Evolutionary conservation across 2,797 vertebrate genomes (phyloP), one percentile per base, ranked within the genome.

Genomic region (Varecia variegata): DNA sequence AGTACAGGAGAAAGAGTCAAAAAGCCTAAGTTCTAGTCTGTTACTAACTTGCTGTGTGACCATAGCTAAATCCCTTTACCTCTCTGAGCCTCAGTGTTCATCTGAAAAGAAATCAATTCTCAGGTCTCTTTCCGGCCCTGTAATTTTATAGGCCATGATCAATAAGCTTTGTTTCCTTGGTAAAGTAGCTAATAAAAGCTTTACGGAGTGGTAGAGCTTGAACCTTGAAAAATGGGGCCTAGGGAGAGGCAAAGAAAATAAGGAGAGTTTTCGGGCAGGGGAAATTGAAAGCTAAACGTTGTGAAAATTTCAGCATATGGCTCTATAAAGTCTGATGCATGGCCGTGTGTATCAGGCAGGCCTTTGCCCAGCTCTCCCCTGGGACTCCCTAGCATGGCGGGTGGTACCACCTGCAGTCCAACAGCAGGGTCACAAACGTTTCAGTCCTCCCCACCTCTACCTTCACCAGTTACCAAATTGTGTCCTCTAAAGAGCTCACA

Each of bases 341-440:
- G 21, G 45, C 52, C n/a, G 12, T 0, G 1, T 32, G 20, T 32
- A 18, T 25, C 5, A 2, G 30, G 40, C 0, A 23, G 52, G 62
- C 35, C 23, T 15, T 5, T 8, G 40, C 20, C 80, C 40, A 38
- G 38, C 45, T 60, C 18, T 60, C 15, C 67, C 50, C 7, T 13
- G 50, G 40, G 30, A 43, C 30, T n/a, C 60, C 30, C 25, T 21
- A 12, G 23, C 54, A 27, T 35, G 35, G 35, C 68, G 3, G 27
- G 30, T 3, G 32, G n/a, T 56, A 38, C 23, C 32, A 17, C 54
- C 35, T 70, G 30, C 60, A 38, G 17, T 27, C 54, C 87, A 50
- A 20, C 40, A n/a, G 70, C 21, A 7, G 25, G 30, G 68, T 50
- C 70, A n/a, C 47, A 52, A 58, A 38, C 13, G 2, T 54, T 56